Evolutionary conservation across 2,888 invertebrate genomes (phyloP), one percentile per base, ranked within the genome.

Genomic region (Microplitis deprimator): DNA sequence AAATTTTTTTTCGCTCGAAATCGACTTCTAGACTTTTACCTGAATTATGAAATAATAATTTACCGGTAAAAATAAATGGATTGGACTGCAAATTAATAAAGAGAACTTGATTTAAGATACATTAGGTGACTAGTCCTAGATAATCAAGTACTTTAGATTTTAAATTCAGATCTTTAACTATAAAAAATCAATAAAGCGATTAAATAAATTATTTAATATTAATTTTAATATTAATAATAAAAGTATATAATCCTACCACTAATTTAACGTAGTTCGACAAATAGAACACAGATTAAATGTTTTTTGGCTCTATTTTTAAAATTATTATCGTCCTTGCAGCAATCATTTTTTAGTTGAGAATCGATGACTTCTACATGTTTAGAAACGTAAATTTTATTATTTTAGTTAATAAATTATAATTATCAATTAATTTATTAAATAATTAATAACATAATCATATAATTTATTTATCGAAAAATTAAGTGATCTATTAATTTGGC

Each of bases 81-180:
- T 29, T 29, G 29, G 29, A 29, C 29, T 75, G 17, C 8, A 38
- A 64, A 69, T 76, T 59, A n/a, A 20, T 5, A 40, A 39, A 62
- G 17, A 73, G 20, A 73, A 39, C 40, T 20, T 50, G 76, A 77
- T 77, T 40, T 64, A 76, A 29, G 60, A 41, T 70, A 29, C 29
- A 29, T 29, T 29, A 77, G 77, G 77, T 79, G 78, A 81, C 77
- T 79, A 79, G 76, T 78, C 74, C 78, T 76, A 78, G 78, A 77
- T 76, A 75, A 79, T 74, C 76, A 59, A 78, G 78, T 41, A 29
- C 29, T 50, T 50, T 4, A 50, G 13, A 50, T 50, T 50, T 7
- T 10, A 7, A 50, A 50, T 50, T 50, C 50, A 50, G 50, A 50
- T 50, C 50, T 13, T 60, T 73, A 68, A 41, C 60, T 69, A 38